A percentile compares a stretch with the other conserved stretches of the same genome.
These are phyloP conservation scores for Arbacia lixula DNA, from an alignment of 53 echinoderm and acorn worm genomes.

Conservation along the genomic window DNA sequence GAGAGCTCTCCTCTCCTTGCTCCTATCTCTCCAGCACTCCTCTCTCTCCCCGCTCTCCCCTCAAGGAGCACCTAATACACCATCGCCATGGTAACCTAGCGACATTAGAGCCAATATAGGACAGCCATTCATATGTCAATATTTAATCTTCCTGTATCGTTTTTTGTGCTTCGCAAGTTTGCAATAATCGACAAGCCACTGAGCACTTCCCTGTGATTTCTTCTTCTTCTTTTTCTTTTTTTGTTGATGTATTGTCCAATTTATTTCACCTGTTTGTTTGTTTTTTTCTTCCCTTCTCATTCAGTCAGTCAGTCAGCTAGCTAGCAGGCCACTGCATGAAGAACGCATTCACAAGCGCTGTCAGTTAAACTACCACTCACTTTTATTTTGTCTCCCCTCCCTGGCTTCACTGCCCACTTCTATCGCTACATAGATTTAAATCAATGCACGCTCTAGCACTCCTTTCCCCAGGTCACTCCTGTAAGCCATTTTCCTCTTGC, in stretches of 20 bases:
- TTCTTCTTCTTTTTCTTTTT: conserved; percentile 12
- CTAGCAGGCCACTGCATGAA: no score
- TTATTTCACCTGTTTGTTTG: conserved; percentile 42
- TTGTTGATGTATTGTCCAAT: neutral
- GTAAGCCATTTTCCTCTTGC: neutral
- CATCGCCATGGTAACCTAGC: neutral
- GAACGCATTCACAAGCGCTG: no score
- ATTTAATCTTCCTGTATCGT: conserved; percentile 23
- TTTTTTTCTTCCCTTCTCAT: conserved; percentile 9
- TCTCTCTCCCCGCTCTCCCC: neutral
- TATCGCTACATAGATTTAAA: conserved; percentile 23
- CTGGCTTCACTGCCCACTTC: no score
- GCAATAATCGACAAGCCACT: conserved; percentile 33
- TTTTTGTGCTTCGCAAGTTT: no score
- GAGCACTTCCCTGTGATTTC: conserved; percentile 2
- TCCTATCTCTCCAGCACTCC: conserved; percentile 1
- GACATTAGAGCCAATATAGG: conserved; percentile 17
- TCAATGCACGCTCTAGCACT: conserved; percentile 31
- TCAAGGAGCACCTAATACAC: no score
- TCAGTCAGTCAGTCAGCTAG: neutral
- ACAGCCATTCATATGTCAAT: conserved; percentile 18
- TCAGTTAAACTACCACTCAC: no score
- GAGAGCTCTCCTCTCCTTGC: no score
- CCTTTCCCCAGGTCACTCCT: conserved; percentile 1
- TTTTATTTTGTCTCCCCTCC: no score